These are phyloP conservation scores for Morus bassanus DNA, from an alignment of 2,797 vertebrate species.

Conservation along the genomic window DNA sequence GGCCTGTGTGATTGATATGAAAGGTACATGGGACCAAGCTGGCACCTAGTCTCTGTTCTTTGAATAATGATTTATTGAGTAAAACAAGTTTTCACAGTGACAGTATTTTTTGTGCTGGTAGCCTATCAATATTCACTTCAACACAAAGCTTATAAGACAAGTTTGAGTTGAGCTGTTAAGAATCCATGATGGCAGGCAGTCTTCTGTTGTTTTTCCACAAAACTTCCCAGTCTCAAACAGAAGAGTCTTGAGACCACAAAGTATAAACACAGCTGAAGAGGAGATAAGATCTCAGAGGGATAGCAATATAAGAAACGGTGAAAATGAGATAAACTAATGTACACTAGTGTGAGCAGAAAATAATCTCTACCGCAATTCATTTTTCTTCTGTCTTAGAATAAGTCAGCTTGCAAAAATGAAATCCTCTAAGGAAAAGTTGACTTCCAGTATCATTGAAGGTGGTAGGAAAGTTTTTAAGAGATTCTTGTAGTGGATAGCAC, in stretches of 20 bases:
- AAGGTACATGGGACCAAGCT: not conserved
- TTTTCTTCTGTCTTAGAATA: not conserved
- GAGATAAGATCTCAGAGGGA: not conserved
- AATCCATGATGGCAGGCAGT: not conserved
- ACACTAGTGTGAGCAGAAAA: not conserved
- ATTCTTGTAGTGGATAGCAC: not conserved
- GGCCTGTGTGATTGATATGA: not conserved
- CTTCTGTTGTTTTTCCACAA: not conserved
- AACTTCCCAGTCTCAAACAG: not conserved
- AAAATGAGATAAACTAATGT: not conserved
- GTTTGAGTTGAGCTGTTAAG: not conserved
- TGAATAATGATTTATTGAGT: not conserved
- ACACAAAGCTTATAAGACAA: not conserved
- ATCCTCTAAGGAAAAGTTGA: not conserved
- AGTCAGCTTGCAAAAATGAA: not conserved
- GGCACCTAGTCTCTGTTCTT: not conserved
- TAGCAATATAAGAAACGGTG: not conserved
- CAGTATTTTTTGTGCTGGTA: not conserved
- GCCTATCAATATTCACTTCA: not conserved
- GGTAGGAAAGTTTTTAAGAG: not conserved
- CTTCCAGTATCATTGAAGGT: not conserved
- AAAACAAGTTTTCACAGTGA: not conserved
- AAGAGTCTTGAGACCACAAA: not conserved
- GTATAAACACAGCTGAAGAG: not conserved
- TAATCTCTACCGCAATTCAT: not conserved